Base-by-base conservation (phyloP, 1,140 invertebrate species). In the Lerema accius region DNA sequence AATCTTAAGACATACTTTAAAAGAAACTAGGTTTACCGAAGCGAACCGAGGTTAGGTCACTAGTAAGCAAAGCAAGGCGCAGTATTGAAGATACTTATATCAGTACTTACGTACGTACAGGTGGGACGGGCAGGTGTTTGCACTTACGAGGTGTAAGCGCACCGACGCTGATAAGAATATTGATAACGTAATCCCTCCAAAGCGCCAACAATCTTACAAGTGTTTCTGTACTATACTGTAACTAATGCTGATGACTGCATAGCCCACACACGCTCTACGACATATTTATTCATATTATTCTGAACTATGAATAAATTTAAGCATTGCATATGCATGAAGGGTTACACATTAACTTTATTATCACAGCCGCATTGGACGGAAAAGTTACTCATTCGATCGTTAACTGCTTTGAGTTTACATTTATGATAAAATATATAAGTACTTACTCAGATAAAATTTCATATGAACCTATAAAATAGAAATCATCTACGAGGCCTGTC, bases 91-190 rank as follows among this genome's bases (percentile, higher is more conserved):
- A 80, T 81, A 78, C n/a, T n/a, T n/a, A n/a, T 71, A 72, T 68
- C 67, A 63, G 68, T 73, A 65, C 61, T 59, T 43, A 50, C 39
- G 50, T 39, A 23, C 50, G 55, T 65, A 82, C 85, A 86, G 83
- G 82, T 84, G 81, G 73, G 69, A 15, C 39, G 23, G 58, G 74
- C 83, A 86, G 85, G 85, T 86, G 83, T 84, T 84, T 82, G 82
- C 82, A 84, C 83, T 78, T 78, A 74, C 73, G 56, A 58, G 67
- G 81, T 84, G 75, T 81, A 60, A 65, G 73, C 64, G 80, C 68
- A 84, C 81, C 43, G 63, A 51, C 50, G 40, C 74, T 86, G 82
- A 86, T 86, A 86, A 84, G 59, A 71, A 73, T 59, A 70, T 72
- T 82, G 82, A 87, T 84, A 84, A 78, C 74, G 55, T 75, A 75